Base-by-base conservation (phyloP, 2,797 vertebrate genomes). In the Pipistrellus pygmaeus region DNA sequence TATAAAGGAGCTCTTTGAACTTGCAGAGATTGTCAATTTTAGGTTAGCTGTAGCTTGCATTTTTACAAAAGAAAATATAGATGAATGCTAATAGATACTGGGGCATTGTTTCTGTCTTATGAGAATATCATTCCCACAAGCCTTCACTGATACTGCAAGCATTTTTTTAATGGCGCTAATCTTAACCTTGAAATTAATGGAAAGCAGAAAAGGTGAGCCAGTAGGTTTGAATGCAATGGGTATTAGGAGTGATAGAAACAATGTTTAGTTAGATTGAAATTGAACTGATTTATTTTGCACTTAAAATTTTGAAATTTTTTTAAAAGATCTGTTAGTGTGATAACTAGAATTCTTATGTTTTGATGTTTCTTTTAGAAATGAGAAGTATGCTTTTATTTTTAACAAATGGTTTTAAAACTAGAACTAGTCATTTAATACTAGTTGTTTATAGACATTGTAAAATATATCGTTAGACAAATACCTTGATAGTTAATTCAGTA, bases 61-160 rank as follows among this genome's bases (percentile, higher is more conserved):
- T 98, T 98, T 98, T 98, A 95, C 0, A 1, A 96, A 93, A 97
- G 88, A 97, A 97, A 96, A 97, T 94, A 95, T 91, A 98, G 96
- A 89, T 97, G 93, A 98, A 95, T 98, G 96, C 87, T 95, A 13
- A 91, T 97, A 97, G 91, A 92, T 97, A 94, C 82, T 68, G 94
- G 90, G 95, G 94, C 93, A 96, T 88, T 96, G 90, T 97, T 96
- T 95, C 55, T 96, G 57, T 95, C 96, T 95, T 75, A 96, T 96
- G 55, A 94, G 81, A 88, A 81, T 91, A 77, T 96, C 76, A 55
- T 97, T 96, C 89, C 75, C 81, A 83, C 94, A 95, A 96, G 57
- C 95, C 96, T 98, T 96, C 96, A 48, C 90, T 97, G 88, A 95
- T 97, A 90, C 44, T 94, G 68, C 88, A 86, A 90, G 93, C 81